These are phyloP conservation scores for Chlorodrepanis virens DNA, from an alignment of 2,113 vertebrate genomes.

Conservation along the genomic window DNA sequence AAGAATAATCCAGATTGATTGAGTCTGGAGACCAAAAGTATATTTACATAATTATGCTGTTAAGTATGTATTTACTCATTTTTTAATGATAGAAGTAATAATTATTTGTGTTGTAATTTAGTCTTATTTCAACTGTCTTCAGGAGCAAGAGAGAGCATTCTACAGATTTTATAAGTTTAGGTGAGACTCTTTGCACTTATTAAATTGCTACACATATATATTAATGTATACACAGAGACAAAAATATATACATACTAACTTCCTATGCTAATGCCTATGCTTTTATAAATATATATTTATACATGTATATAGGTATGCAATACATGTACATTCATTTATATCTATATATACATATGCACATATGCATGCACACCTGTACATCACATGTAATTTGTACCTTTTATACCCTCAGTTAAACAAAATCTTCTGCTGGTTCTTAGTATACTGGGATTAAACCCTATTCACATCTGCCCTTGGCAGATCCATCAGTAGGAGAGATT, in stretches of 20 bases:
- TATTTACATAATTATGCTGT: not conserved
- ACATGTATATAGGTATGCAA: not conserved
- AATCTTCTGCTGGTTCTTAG: not conserved
- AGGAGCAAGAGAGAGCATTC: not conserved
- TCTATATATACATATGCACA: not conserved
- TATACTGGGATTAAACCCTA: not conserved
- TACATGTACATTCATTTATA: not conserved
- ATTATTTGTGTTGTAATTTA: not conserved
- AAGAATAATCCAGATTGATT: not conserved
- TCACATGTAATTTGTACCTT: not conserved
- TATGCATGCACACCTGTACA: not conserved
- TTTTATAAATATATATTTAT: not conserved
- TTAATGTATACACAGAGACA: not conserved
- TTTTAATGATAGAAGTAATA: not conserved
- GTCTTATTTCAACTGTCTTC: not conserved
- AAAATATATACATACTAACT: not conserved
- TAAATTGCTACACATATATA: not conserved
- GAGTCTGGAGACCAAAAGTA: not conserved
- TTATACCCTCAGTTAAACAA: not conserved
- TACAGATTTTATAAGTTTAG: not conserved
- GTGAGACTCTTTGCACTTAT: not conserved
- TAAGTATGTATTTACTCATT: not conserved
- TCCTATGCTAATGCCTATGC: not conserved
- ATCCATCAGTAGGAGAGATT: constrained; percentile 43
- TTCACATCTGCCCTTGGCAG: constrained; percentile 5